A percentile compares a stretch with the other conserved stretches of the same genome.
Conservation (phyloP, 2,113 vertebrate genomes). For the Mesitornis unicolor region DNA sequence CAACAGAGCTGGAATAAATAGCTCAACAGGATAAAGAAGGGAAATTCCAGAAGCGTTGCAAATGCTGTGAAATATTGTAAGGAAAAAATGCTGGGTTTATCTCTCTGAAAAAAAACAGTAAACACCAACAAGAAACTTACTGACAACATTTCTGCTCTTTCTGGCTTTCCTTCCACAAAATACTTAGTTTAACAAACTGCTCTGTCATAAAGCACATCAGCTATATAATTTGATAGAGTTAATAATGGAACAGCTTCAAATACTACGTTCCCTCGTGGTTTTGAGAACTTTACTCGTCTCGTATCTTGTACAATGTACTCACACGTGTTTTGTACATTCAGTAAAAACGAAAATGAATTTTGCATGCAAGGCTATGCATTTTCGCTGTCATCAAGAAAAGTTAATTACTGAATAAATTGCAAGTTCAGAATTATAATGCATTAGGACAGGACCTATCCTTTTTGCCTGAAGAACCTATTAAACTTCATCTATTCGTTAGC, state of each 20-base stretch:
- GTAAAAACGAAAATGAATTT: slow-evolving; percentile 23
- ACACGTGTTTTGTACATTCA: not conserved
- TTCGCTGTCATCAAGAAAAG: slow-evolving; percentile 45
- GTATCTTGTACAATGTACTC: not conserved
- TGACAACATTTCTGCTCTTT: not conserved
- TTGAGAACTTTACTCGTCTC: not conserved
- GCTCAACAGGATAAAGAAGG: not conserved
- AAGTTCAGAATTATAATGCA: slow-evolving; percentile 29
- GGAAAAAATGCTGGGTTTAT: not conserved
- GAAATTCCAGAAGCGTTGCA: not conserved
- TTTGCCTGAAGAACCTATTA: slow-evolving; percentile 74
- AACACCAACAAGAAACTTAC: not conserved
- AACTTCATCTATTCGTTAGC: slow-evolving; percentile 48
- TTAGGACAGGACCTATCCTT: slow-evolving; percentile 60
- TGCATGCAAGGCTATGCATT: slow-evolving; percentile 19
- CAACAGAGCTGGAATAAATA: not conserved
- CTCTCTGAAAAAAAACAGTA: not conserved
- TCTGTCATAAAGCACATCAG: not conserved
- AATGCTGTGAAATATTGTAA: not conserved
- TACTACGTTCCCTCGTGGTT: not conserved
- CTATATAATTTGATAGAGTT: not conserved
- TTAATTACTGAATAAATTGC: slow-evolving; percentile 70
- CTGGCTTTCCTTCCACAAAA: not conserved
- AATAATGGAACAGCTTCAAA: not conserved
- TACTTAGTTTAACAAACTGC: not conserved